phyloP scores from a whole-genome alignment of 2,888 invertebrate genomes.

The Erebia ligea region DNA sequence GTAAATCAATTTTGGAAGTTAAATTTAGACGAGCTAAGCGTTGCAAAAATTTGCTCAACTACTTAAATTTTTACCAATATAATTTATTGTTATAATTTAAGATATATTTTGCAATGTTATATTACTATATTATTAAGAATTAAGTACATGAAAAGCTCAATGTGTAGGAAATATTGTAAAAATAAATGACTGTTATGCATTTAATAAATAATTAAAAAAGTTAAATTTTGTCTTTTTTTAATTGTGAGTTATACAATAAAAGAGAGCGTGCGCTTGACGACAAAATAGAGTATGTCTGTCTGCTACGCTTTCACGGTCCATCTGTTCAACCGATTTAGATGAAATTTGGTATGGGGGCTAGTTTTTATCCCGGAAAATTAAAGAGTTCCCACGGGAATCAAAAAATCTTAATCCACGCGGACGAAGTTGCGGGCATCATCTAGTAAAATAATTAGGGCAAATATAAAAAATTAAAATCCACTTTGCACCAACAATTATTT shows the following conservation, averaged over 20 bases:
- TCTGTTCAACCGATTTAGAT: too few relatives aligned
- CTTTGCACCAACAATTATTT: slow-evolving; percentile 14
- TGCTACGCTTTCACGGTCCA: too few relatives aligned
- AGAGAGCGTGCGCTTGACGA: too few relatives aligned
- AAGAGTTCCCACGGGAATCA: not conserved
- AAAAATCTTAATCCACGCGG: too few relatives aligned
- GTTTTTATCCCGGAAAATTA: not conserved
- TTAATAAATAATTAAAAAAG: slow-evolving; percentile 63
- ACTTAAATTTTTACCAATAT: slow-evolving; percentile 13
- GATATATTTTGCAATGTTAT: slow-evolving; percentile 24
- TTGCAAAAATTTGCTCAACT: slow-evolving; percentile 19
- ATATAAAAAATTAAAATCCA: slow-evolving; percentile 4
- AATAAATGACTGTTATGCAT: slow-evolving; percentile 62
- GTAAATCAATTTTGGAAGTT: not conserved
- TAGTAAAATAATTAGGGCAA: too few relatives aligned
- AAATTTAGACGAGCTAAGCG: not conserved
- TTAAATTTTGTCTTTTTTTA: slow-evolving; percentile 28
- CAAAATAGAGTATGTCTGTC: too few relatives aligned
- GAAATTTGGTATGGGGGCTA: too few relatives aligned
- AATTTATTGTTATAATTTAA: slow-evolving; percentile 6
- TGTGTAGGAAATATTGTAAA: slow-evolving; percentile 37
- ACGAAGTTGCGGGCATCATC: too few relatives aligned
- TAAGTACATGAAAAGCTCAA: slow-evolving; percentile 26
- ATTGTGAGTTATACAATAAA: too few relatives aligned
- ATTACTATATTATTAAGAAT: not conserved